These are phyloP conservation scores for Monopis laevigella DNA, from an alignment of 2,888 invertebrate genomes.

Conservation along the genomic window DNA sequence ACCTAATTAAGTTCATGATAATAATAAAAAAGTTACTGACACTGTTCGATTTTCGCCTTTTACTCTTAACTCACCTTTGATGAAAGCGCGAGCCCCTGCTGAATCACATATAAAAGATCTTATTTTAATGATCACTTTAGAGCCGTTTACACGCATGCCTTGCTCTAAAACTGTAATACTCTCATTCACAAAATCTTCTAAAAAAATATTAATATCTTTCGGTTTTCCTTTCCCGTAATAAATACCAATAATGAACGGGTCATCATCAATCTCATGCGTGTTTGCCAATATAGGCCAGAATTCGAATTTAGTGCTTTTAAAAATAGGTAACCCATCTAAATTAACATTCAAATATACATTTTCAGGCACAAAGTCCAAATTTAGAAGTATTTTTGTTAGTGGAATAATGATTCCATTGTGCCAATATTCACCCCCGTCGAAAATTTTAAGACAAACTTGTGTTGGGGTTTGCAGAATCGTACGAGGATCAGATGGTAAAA, in stretches of 20 bases:
- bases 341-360: conserved; percentile 9
- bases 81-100: background rate
- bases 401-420: conserved; percentile 11
- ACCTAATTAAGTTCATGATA: background rate
- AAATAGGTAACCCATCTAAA: conserved; percentile 14
- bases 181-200: conserved; percentile 2
- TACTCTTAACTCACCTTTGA: background rate
- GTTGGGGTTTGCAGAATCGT: conserved; percentile 6
- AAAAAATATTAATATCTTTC: conserved; percentile 1
- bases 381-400: background rate
- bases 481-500: conserved; percentile 3
- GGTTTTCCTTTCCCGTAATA: conserved; percentile 11
- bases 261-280: conserved; percentile 2
- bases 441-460: background rate
- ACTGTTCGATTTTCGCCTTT: background rate
- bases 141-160: background rate
- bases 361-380: background rate
- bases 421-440: conserved; percentile 15
- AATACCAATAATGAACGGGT: conserved; percentile 10
- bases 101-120: conserved; percentile 1
- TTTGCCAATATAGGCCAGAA: conserved; percentile 15
- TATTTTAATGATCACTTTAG: background rate
- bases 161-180: background rate
- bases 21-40: background rate
- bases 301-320: conserved; percentile 13